phyloP scores from a whole-genome alignment of 2,888 invertebrate species.

The Cynaeus angustus region DNA sequence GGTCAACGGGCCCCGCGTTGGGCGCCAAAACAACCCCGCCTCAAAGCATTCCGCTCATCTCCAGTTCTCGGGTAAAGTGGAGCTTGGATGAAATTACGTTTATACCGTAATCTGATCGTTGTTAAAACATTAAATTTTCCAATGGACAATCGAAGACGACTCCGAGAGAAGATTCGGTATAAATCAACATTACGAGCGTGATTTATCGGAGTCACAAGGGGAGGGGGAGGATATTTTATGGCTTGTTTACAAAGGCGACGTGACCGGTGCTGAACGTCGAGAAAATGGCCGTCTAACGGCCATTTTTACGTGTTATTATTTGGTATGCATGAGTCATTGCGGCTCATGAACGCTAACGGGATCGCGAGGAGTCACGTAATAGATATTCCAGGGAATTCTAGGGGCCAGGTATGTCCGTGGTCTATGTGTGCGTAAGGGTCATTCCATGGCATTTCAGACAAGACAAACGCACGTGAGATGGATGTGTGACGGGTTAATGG shows the following conservation, averaged over 20 bases:
- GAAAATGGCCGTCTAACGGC: constrained; percentile 18
- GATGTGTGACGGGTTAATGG: no score
- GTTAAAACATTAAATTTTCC: constrained; percentile 26
- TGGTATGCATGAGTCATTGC: constrained; percentile 31
- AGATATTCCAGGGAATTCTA: not conserved
- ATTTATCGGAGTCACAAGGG: constrained; percentile 5
- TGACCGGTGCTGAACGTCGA: not conserved
- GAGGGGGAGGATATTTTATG: constrained; percentile 6
- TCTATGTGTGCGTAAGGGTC: no score
- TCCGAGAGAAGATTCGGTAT: constrained; percentile 8
- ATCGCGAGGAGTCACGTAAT: constrained; percentile 5
- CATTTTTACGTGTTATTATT: constrained; percentile 18
- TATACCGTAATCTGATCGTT: constrained; percentile 5
- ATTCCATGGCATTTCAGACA: no score
- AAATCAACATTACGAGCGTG: constrained; percentile 23
- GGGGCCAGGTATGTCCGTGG: no score
- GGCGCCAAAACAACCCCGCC: no score
- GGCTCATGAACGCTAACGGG: constrained; percentile 26
- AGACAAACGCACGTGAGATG: no score
- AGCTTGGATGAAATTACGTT: no score
- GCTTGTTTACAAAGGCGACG: constrained; percentile 20
- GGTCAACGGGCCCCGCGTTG: no score
- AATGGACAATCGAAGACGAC: constrained; percentile 11
- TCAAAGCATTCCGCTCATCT: no score
- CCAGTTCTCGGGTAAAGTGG: no score